Evolutionary conservation across 2,888 invertebrate genomes (phyloP).

Genomic region (Drosophila siamana): DNA sequence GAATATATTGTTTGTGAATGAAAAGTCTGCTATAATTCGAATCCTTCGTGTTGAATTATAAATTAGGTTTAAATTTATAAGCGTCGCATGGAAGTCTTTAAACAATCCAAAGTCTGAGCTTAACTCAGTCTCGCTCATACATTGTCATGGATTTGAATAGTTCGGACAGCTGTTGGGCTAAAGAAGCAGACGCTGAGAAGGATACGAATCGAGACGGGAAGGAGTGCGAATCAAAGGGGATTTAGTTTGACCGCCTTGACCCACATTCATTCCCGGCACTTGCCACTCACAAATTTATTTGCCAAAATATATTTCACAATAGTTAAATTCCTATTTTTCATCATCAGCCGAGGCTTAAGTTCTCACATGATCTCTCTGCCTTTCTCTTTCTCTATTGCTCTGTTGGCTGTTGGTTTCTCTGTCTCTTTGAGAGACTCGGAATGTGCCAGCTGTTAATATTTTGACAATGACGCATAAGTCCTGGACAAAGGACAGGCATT

Average conservation of each 20-base stretch:
- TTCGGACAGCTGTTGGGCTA: conserved; percentile 21
- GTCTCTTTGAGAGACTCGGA: conserved; percentile 46
- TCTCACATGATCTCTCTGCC: conserved; percentile 52
- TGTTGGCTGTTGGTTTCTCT: background rate
- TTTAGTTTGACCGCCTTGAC: conserved; percentile 53
- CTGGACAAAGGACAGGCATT: conserved; percentile 54
- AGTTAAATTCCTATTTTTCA: conserved; percentile 79
- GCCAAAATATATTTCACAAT: conserved; percentile 67
- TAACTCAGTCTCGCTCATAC: background rate
- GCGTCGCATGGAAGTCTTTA: conserved; percentile 1
- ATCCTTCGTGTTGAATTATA: conserved; percentile 10
- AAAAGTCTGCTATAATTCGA: background rate
- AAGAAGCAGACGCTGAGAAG: background rate
- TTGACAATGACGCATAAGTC: conserved; percentile 80
- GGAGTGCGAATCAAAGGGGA: conserved; percentile 50
- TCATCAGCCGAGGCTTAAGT: conserved; percentile 65
- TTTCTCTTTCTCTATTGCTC: background rate
- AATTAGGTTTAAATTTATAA: conserved; percentile 7
- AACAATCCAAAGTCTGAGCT: background rate
- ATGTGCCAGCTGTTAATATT: conserved; percentile 80
- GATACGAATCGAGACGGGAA: conserved; percentile 31
- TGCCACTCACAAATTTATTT: conserved; percentile 50
- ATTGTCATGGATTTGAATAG: conserved; percentile 41
- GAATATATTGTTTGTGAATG: background rate
- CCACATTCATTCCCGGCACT: conserved; percentile 41